phyloP scores from a whole-genome alignment of 2,797 vertebrate species.

The Triplophysa yarkandensis region DNA sequence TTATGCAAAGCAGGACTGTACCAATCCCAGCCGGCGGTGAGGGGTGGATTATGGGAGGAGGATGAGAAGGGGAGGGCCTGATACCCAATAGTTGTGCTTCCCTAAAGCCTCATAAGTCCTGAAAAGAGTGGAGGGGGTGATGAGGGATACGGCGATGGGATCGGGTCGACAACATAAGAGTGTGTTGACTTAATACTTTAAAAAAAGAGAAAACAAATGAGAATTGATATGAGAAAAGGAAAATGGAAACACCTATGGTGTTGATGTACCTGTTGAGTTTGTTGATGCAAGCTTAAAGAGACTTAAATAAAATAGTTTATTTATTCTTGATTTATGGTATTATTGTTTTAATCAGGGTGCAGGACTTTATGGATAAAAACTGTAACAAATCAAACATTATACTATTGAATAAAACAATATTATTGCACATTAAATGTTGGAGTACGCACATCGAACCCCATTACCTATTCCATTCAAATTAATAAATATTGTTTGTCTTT shows the following conservation, averaged over 20 bases:
- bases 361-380: no score
- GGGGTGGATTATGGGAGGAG: slow-evolving; percentile 66
- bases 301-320: not conserved
- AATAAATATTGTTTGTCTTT: no score
- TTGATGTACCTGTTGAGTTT: slow-evolving; percentile 58
- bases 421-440: no score
- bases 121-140: slow-evolving; percentile 70
- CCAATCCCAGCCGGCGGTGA: slow-evolving; percentile 78
- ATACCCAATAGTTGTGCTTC: slow-evolving; percentile 74
- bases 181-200: slow-evolving; percentile 66
- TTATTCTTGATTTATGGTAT: no score
- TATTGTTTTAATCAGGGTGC: no score
- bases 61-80: slow-evolving; percentile 67
- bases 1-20: slow-evolving; percentile 96
- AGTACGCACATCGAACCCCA: no score
- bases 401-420: no score
- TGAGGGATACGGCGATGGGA: slow-evolving; percentile 52
- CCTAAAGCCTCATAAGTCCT: slow-evolving; percentile 78
- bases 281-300: slow-evolving; percentile 30
- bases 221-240: slow-evolving; percentile 61
- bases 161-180: slow-evolving; percentile 62
- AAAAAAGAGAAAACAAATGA: slow-evolving; percentile 54
- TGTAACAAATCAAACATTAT: no score
- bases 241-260: slow-evolving; percentile 62
- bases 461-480: no score